These are phyloP conservation scores for Formicarius rufipectus DNA, from an alignment of 2,113 vertebrate genomes.

Conservation along the genomic window DNA sequence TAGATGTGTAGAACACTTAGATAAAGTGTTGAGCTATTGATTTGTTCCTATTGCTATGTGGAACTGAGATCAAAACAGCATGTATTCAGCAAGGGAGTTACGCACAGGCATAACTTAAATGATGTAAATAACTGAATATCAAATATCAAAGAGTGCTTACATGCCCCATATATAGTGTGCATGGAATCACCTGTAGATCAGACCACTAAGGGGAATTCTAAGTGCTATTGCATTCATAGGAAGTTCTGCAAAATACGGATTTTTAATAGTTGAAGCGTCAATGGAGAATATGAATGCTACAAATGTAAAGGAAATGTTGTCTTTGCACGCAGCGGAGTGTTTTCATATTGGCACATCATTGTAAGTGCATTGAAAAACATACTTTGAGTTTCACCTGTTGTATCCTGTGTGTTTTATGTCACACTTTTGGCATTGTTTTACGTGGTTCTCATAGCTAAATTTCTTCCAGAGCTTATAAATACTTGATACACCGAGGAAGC, in stretches of 20 bases:
- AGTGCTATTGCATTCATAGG: neutral
- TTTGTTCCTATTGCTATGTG: neutral
- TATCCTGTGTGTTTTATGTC: neutral
- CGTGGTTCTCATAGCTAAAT: neutral
- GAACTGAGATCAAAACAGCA: constrained; percentile 5
- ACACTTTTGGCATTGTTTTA: neutral
- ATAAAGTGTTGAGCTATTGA: neutral
- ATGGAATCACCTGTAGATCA: neutral
- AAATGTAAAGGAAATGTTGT: neutral
- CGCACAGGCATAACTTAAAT: neutral
- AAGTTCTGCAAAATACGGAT: neutral
- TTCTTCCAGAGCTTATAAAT: neutral
- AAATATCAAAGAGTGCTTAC: constrained; percentile 22
- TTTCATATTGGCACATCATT: neutral
- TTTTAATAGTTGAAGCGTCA: neutral
- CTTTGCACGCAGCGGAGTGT: neutral
- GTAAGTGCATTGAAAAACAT: neutral
- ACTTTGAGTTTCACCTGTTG: neutral
- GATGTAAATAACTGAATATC: neutral
- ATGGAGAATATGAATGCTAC: neutral
- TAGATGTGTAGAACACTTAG: neutral
- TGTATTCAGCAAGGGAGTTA: neutral
- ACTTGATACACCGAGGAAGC: neutral
- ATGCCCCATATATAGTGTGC: neutral
- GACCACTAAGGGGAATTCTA: neutral